Percentiles rank a stretch among this genome's conserved stretches.
These are phyloP conservation scores for Chloropsis hardwickii DNA, from an alignment of 2,113 vertebrate genomes.

Conservation along the genomic window DNA sequence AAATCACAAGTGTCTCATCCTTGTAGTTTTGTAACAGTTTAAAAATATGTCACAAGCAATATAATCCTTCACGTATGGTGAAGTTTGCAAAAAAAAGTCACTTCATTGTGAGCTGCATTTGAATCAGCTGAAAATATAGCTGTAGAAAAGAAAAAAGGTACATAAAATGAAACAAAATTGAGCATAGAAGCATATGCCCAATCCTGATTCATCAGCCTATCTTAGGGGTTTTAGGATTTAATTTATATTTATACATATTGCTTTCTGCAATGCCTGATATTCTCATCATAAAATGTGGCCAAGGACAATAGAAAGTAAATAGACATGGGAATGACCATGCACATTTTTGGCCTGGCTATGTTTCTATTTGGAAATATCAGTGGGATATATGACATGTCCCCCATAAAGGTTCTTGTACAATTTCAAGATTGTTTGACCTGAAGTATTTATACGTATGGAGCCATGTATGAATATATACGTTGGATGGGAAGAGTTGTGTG, in stretches of 20 bases:
- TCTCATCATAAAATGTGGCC: not conserved
- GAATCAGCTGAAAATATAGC: not conserved
- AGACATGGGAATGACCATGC: not conserved
- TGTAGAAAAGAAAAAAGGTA: not conserved
- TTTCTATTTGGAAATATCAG: not conserved
- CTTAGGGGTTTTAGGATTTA: not conserved
- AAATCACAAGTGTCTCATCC: not conserved
- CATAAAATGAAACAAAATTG: not conserved
- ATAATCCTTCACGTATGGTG: not conserved
- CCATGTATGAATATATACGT: not conserved
- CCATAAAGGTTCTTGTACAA: not conserved
- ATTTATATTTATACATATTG: not conserved
- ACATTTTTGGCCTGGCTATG: not conserved
- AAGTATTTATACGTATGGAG: not conserved
- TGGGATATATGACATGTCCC: not conserved
- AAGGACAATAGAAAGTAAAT: not conserved
- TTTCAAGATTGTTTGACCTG: not conserved
- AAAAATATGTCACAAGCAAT: not conserved
- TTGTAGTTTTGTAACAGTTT: not conserved
- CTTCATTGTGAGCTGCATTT: not conserved
- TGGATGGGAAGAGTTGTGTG: not conserved
- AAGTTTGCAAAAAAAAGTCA: not conserved
- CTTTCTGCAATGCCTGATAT: not conserved
- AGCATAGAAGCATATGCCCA: not conserved
- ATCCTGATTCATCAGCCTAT: fast-evolving